Conservation (phyloP, 1,140 invertebrate genomes). For the Gonioctena quinquepunctata region DNA sequence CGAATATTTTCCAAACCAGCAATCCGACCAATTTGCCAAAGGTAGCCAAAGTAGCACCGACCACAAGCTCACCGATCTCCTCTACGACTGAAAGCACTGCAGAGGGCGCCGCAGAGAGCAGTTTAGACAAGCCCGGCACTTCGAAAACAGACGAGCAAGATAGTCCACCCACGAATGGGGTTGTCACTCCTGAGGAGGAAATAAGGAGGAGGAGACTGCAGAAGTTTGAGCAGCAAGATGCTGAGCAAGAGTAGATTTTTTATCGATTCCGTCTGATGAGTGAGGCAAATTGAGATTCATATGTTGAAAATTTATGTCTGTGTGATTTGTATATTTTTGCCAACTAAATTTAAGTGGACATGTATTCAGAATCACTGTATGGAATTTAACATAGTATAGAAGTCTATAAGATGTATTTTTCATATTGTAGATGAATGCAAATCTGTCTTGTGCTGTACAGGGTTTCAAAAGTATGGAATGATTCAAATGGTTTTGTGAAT, state of each 20-base stretch:
- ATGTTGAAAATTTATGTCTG: too few relatives aligned
- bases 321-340: too few relatives aligned
- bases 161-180: not conserved
- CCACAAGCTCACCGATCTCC: not conserved
- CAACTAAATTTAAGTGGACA: too few relatives aligned
- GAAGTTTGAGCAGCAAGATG: not conserved
- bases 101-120: not conserved
- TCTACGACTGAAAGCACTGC: not conserved
- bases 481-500: too few relatives aligned
- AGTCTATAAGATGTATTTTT: too few relatives aligned
- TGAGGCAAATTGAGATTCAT: too few relatives aligned
- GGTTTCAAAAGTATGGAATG: too few relatives aligned
- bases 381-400: too few relatives aligned
- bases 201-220: conserved; percentile 10
- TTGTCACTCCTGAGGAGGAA: conserved; percentile 3
- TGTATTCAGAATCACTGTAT: too few relatives aligned
- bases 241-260: not conserved
- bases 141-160: not conserved
- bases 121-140: not conserved
- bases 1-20: not conserved
- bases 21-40: not conserved
- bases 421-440: too few relatives aligned
- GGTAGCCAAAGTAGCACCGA: conserved; percentile 3
- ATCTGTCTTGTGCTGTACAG: too few relatives aligned
- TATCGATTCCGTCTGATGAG: not conserved